Conservation (phyloP, 2,888 invertebrate genomes). For the Philonicus albiceps region DNA sequence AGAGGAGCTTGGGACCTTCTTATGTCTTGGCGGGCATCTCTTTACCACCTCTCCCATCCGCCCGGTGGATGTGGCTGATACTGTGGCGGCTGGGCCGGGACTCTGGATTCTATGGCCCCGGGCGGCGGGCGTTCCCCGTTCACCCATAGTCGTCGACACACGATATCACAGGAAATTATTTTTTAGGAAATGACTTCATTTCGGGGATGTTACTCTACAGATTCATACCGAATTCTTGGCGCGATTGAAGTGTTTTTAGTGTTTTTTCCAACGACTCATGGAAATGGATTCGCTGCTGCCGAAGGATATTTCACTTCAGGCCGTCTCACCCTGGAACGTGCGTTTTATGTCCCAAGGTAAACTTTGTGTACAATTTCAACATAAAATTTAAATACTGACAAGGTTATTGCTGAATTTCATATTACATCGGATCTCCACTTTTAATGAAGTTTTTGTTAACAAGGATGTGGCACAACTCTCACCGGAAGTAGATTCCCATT, state of each 20-base stretch:
- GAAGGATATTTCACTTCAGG: slow-evolving; percentile 12
- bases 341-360: not conserved
- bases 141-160: not conserved
- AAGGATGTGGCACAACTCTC: not conserved
- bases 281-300: slow-evolving; percentile 23
- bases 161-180: slow-evolving; percentile 37
- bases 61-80: not conserved
- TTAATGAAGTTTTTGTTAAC: not conserved
- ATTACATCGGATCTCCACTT: not conserved
- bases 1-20: not conserved
- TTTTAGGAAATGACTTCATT: slow-evolving; percentile 36
- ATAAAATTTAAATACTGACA: slow-evolving; percentile 13
- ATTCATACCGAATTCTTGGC: slow-evolving; percentile 31
- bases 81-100: not conserved
- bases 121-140: not conserved
- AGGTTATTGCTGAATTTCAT: not conserved
- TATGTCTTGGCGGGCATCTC: not conserved
- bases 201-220: slow-evolving; percentile 27
- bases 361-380: not conserved
- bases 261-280: slow-evolving; percentile 16
- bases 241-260: slow-evolving; percentile 34
- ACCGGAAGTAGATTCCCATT: not conserved
- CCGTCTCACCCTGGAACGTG: not conserved
- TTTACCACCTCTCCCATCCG: no score
- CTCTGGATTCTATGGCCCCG: not conserved